Evolutionary conservation across 2,888 invertebrate genomes (phyloP).

Genomic region (Cataglyphis albicans): DNA sequence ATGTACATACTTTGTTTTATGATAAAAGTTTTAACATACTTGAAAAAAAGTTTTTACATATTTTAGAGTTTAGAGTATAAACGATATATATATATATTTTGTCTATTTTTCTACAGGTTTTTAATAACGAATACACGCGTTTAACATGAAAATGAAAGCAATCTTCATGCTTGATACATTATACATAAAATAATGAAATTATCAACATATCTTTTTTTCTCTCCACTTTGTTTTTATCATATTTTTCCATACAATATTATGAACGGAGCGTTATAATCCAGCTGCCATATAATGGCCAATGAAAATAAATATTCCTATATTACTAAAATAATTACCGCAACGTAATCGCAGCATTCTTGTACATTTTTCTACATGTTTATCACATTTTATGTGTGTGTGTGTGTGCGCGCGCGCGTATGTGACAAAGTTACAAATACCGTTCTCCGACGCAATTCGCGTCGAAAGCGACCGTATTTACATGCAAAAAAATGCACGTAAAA

Average conservation of each 20-base stretch:
- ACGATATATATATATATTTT: neutral
- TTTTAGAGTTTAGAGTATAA: neutral
- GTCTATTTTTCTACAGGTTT: neutral
- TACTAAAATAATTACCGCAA: constrained; percentile 31
- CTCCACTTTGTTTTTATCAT: neutral
- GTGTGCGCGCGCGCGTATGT: neutral
- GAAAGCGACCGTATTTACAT: constrained; percentile 47
- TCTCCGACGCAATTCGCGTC: constrained; percentile 23
- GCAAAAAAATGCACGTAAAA: constrained; percentile 42
- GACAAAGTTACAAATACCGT: neutral
- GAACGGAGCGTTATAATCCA: neutral
- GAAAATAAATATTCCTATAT: constrained; percentile 37
- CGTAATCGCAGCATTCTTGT: constrained; percentile 16
- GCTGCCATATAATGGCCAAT: constrained; percentile 1
- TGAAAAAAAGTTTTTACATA: neutral
- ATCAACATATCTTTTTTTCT: constrained; percentile 20
- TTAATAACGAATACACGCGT: neutral
- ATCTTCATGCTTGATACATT: neutral
- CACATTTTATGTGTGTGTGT: neutral
- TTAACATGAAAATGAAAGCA: neutral
- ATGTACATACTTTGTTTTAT: neutral
- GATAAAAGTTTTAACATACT: neutral
- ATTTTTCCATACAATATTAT: neutral
- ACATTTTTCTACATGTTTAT: constrained; percentile 34
- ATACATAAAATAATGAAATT: constrained; percentile 19